A percentile compares a stretch with the other conserved stretches of the same genome.
phyloP scores from a whole-genome alignment of 2,797 vertebrate genomes.

The Schizopygopsis pylzovi region DNA sequence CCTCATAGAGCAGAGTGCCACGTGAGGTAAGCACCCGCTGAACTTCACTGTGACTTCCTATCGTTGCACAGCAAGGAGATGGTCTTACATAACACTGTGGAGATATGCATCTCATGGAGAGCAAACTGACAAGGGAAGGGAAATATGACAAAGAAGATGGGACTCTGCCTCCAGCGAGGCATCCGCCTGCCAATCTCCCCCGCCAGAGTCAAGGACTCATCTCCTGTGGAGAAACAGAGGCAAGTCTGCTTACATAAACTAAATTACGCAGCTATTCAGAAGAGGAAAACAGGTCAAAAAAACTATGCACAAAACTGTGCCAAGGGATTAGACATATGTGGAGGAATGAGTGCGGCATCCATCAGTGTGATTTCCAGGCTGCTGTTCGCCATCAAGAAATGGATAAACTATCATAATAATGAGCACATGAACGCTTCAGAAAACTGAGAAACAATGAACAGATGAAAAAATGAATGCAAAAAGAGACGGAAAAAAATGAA shows the following conservation, averaged over 20 bases:
- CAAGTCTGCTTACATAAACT: conserved; percentile 60
- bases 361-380: conserved; percentile 53
- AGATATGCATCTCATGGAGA: conserved; percentile 65
- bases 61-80: conserved; percentile 54
- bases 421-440: conserved; percentile 19
- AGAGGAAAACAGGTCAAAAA: conserved; percentile 36
- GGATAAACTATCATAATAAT: conserved; percentile 42
- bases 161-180: conserved; percentile 65
- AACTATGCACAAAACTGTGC: conserved; percentile 57
- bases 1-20: conserved; percentile 20
- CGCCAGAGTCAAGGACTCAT: conserved; percentile 47
- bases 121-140: conserved; percentile 66
- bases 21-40: conserved; percentile 46
- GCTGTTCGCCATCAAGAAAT: conserved; percentile 46
- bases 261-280: conserved; percentile 42
- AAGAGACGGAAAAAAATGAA: conserved; percentile 27
- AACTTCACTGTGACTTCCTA: conserved; percentile 63
- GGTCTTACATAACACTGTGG: conserved; percentile 67
- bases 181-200: conserved; percentile 54
- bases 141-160: conserved; percentile 70
- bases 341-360: conserved; percentile 66
- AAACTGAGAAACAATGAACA: conserved; percentile 6
- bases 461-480: neutral
- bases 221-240: conserved; percentile 58
- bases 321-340: conserved; percentile 70